Evolutionary conservation across 2,797 vertebrate species (phyloP), one percentile per base, ranked within the genome.

Genomic region (Mus minutoides): DNA sequence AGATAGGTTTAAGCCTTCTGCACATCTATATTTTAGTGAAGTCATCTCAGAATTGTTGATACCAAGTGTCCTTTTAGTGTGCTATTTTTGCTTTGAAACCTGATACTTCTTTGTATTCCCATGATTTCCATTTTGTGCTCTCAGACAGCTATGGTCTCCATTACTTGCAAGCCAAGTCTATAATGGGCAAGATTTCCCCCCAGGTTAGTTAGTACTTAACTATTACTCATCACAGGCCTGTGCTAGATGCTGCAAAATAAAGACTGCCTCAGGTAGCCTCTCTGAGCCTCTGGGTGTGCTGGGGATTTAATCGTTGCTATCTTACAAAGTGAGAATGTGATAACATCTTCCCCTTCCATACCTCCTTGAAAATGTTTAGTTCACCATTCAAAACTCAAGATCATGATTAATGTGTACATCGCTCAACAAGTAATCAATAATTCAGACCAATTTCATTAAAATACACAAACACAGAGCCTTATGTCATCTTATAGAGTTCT

Each of bases 281-380:
- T 87, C 71, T 88, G 77, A 85, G 54, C 46, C 60, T 93, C 43
- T 93, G 24, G 21, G 29, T 10, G 34, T 22, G n/a, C 80, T 76
- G 73, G 88, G 77, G 29, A 12, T 52, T 6, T 86, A 93, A 79
- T 83, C 6, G 60, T 71, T 92, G n/a, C 56, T 76, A 82, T 79
- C 84, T 94, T 84, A 90, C 54, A 64, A 31, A 90, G 13, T 83
- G 64, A 9, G 26, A 94, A 89, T 19, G 3, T 93, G 43, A 90
- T 92, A 49, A 90, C 77, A 31, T 95, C 71, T 95, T 64, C 19
- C 54, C 71, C 11, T 56, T 96, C 86, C 31, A 84, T 80, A 16
- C 34, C 49, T 78, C 26, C 26, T 93, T 95, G 71, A 84, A 95
- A 95, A 87, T 75, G n/a, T 73, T 92, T 91, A 87, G 78, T 54